Evolutionary conservation across 2,113 vertebrate genomes (phyloP).

Genomic region (Zosterops borbonicus): DNA sequence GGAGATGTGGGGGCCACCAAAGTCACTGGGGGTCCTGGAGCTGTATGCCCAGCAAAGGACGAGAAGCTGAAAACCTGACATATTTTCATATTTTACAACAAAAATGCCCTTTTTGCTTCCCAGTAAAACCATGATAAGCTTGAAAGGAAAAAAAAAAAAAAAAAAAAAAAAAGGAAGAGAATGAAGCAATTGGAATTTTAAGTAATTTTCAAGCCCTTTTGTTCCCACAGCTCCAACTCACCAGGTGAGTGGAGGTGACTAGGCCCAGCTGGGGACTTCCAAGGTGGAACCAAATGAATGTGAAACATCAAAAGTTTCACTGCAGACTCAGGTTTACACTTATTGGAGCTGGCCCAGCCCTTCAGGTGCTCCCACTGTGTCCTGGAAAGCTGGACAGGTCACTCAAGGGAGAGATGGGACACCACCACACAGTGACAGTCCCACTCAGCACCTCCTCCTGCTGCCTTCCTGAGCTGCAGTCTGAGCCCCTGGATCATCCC

Average conservation of each 20-base stretch:
- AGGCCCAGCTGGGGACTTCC: neutral
- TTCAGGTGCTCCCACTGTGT: neutral
- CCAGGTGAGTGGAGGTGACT: neutral
- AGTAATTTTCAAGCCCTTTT: neutral
- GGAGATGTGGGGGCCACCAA: neutral
- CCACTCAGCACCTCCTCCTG: neutral
- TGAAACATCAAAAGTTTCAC: neutral
- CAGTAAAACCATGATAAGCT: neutral
- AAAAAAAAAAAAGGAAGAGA: too few relatives aligned
- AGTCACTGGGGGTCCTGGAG: neutral
- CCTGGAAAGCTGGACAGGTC: neutral
- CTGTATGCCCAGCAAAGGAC: neutral
- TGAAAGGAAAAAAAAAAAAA: neutral
- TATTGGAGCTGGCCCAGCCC: neutral
- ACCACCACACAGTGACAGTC: neutral
- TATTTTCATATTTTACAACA: neutral
- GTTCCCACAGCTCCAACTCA: neutral
- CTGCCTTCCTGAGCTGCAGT: accelerated
- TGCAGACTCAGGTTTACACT: neutral
- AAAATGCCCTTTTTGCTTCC: neutral
- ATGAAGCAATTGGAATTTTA: neutral
- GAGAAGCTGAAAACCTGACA: neutral
- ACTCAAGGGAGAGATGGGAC: neutral
- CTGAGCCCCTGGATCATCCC: too few relatives aligned
- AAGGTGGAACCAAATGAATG: neutral